Percentiles rank a stretch among this genome's conserved stretches.
Conservation (phyloP, 1,140 invertebrate genomes). For the Stenopsyche tienmushanensis region DNA sequence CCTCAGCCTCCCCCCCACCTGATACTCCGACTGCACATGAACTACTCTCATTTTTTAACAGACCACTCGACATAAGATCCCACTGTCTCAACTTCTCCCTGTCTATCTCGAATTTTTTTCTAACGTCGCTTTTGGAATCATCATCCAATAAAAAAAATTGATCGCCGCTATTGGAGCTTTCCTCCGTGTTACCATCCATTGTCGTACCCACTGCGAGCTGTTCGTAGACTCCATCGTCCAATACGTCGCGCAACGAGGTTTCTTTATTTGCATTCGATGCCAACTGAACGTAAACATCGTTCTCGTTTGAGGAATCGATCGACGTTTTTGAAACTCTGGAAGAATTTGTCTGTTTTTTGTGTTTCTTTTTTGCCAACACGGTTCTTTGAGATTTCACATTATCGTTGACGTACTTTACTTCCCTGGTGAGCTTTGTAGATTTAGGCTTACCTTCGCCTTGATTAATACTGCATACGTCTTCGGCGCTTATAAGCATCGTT, state of each 20-base stretch:
- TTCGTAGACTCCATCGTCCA: conserved; percentile 55
- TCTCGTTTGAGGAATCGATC: conserved; percentile 47
- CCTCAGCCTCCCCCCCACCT: conserved; percentile 50
- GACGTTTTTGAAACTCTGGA: neutral
- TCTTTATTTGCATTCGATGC: conserved; percentile 45
- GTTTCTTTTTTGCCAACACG: conserved; percentile 28
- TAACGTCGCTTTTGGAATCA: conserved; percentile 43
- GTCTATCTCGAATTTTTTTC: conserved; percentile 67
- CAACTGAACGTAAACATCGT: conserved; percentile 63
- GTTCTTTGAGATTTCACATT: conserved; percentile 52
- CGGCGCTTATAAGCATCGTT: conserved; percentile 47
- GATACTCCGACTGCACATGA: conserved; percentile 51
- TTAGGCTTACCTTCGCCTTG: conserved; percentile 40
- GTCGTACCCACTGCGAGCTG: conserved; percentile 48
- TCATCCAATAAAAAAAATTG: conserved; percentile 40
- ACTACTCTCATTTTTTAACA: conserved; percentile 56
- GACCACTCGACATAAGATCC: conserved; percentile 81
- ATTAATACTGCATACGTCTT: conserved; percentile 42
- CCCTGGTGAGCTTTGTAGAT: conserved; percentile 58
- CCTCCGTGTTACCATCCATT: conserved; percentile 41
- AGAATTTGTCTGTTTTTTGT: conserved; percentile 29
- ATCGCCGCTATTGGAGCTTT: conserved; percentile 39
- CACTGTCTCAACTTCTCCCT: conserved; percentile 82
- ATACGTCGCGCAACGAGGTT: conserved; percentile 33
- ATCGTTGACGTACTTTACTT: conserved; percentile 75